Evolutionary conservation across 2,113 vertebrate species (phyloP).

Genomic region (Mixornis gularis): DNA sequence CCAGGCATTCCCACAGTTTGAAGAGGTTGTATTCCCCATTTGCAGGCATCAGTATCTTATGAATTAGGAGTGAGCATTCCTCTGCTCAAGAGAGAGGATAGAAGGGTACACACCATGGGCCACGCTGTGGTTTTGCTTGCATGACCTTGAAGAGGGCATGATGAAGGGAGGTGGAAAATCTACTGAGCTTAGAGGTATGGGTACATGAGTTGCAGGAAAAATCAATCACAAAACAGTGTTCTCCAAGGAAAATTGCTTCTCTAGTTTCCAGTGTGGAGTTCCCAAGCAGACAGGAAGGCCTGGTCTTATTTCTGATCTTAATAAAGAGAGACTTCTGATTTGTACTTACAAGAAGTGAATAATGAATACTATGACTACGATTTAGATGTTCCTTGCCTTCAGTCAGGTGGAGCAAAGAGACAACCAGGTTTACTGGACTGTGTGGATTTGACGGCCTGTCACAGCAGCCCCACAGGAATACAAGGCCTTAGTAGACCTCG

Average conservation of each 20-base stretch:
- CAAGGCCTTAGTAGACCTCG: background rate
- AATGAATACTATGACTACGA: background rate
- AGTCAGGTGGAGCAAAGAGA: background rate
- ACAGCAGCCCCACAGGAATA: background rate
- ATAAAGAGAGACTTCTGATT: background rate
- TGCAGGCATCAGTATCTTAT: background rate
- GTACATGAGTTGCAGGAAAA: background rate
- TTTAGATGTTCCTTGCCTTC: background rate
- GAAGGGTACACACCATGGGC: too few species aligned
- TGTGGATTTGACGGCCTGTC: background rate
- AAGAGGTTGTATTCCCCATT: background rate
- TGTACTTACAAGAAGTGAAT: background rate
- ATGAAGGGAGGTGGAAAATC: background rate
- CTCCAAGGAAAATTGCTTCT: background rate
- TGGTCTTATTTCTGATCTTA: background rate
- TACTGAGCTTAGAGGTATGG: too few species aligned
- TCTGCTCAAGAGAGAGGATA: background rate
- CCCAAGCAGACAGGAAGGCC: background rate
- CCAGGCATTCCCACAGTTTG: background rate
- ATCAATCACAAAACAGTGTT: background rate
- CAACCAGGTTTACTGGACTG: background rate
- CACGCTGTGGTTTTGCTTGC: background rate
- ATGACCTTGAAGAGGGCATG: background rate
- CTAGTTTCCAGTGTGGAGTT: background rate
- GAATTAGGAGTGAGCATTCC: background rate